Evolutionary conservation across 2,797 vertebrate species (phyloP).

Genomic region (Otolemur crassicaudatus): DNA sequence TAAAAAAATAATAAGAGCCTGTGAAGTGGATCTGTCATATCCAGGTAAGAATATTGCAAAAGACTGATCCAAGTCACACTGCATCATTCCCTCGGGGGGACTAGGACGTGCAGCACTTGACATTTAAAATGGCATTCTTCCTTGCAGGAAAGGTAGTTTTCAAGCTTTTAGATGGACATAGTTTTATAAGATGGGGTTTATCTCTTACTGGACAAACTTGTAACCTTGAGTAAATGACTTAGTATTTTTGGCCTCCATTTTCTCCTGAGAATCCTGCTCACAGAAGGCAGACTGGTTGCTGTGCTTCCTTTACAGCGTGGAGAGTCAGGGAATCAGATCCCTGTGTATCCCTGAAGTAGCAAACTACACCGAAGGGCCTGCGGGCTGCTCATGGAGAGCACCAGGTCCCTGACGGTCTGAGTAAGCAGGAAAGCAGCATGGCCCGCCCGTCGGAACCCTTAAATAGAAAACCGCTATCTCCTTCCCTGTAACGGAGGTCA

Average conservation of each 20-base stretch:
- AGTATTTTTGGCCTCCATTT: neutral
- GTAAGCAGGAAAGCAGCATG: neutral
- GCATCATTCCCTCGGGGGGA: neutral
- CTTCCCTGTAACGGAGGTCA: neutral
- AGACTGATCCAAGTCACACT: neutral
- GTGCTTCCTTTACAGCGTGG: neutral
- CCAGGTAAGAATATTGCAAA: neutral
- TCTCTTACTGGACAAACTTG: neutral
- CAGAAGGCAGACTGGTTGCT: neutral
- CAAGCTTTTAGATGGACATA: neutral
- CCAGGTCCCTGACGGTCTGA: neutral
- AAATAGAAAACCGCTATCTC: neutral
- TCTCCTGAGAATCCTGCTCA: neutral
- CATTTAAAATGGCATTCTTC: constrained; percentile 22
- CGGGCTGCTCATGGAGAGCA: neutral
- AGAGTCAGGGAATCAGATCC: neutral
- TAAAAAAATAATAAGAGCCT: neutral
- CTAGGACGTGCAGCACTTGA: neutral
- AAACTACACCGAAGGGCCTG: neutral
- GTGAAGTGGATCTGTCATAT: neutral
- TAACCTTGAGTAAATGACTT: neutral
- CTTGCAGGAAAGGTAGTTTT: constrained; percentile 3
- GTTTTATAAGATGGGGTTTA: neutral
- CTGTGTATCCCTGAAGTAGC: neutral
- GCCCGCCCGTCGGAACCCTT: neutral